A percentile compares a stretch with the other conserved stretches of the same genome.
phyloP scores from a whole-genome alignment of 1,140 invertebrate species.

The Pseudomyrmex pallidus region DNA sequence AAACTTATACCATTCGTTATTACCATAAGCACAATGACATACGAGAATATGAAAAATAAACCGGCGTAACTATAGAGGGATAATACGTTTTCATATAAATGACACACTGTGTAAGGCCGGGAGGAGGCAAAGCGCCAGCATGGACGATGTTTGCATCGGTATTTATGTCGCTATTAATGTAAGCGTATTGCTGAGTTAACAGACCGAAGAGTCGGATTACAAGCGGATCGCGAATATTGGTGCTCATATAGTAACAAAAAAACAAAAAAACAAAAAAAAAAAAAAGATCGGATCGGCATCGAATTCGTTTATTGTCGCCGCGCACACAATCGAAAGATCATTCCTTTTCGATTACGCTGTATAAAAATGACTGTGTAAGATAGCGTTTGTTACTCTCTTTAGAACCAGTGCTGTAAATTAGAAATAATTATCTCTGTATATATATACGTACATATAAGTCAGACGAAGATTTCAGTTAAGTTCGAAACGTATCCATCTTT shows the following conservation, averaged over 20 bases:
- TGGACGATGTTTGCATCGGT: constrained; percentile 45
- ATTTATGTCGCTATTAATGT: constrained; percentile 59
- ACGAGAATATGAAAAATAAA: constrained; percentile 22
- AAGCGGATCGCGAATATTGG: constrained; percentile 48
- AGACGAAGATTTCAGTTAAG: constrained; percentile 68
- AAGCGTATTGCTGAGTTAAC: constrained; percentile 51
- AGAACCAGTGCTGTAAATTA: constrained; percentile 82
- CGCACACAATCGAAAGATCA: constrained; percentile 40
- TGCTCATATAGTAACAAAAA: constrained; percentile 17
- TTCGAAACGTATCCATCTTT: constrained; percentile 70
- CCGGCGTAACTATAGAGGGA: constrained; percentile 41
- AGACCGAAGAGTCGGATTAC: constrained; percentile 34
- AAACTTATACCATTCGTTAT: constrained; percentile 56
- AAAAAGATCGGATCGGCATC: constrained; percentile 44
- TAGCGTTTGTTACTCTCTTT: constrained; percentile 85
- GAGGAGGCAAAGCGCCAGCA: constrained; percentile 31
- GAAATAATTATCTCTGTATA: constrained; percentile 74
- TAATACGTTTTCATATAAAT: constrained; percentile 3
- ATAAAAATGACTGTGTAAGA: constrained; percentile 82
- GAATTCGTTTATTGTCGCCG: constrained; percentile 42
- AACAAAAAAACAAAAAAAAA: background rate
- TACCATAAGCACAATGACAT: constrained; percentile 35
- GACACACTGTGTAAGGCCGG: constrained; percentile 22
- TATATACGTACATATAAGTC: constrained; percentile 73
- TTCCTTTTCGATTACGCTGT: constrained; percentile 67